Conservation (phyloP, 2,888 invertebrate genomes). For the Saturnia pavonia region DNA sequence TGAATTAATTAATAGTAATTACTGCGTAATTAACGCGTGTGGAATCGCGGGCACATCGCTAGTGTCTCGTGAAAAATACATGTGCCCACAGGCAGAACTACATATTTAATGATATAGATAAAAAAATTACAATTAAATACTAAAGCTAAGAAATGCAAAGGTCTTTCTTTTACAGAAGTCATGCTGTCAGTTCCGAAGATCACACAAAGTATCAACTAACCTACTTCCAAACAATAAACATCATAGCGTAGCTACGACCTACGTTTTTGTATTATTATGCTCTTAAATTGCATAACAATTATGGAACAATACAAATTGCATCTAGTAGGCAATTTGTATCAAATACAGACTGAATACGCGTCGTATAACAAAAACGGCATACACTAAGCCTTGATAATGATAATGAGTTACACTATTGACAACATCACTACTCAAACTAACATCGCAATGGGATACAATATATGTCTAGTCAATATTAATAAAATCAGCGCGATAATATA, state of each 20-base stretch:
- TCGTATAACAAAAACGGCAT: background rate
- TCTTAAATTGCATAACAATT: slow-evolving; percentile 7
- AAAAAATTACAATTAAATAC: too few species aligned
- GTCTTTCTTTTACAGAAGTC: background rate
- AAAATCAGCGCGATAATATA: too few species aligned
- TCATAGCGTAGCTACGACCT: background rate
- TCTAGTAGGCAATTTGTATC: slow-evolving; percentile 1
- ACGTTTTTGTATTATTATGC: slow-evolving; percentile 2
- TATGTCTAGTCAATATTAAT: too few species aligned
- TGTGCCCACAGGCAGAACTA: too few species aligned
- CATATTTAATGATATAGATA: too few species aligned
- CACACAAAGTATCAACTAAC: slow-evolving; percentile 1
- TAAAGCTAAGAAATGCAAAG: background rate
- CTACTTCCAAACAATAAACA: slow-evolving; percentile 5
- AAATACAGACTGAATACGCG: background rate
- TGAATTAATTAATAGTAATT: too few species aligned
- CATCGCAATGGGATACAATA: too few species aligned
- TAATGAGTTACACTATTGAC: background rate
- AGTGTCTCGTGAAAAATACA: too few species aligned
- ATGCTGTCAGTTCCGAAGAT: background rate
- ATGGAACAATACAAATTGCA: slow-evolving; percentile 8
- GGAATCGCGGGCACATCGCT: too few species aligned
- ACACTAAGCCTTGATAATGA: background rate
- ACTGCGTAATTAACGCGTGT: too few species aligned
- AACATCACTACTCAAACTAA: too few species aligned